Percentiles rank a stretch among this genome's conserved stretches.
These are phyloP conservation scores for Belgica antarctica DNA, from an alignment of 2,888 invertebrate species.

Conservation along the genomic window DNA sequence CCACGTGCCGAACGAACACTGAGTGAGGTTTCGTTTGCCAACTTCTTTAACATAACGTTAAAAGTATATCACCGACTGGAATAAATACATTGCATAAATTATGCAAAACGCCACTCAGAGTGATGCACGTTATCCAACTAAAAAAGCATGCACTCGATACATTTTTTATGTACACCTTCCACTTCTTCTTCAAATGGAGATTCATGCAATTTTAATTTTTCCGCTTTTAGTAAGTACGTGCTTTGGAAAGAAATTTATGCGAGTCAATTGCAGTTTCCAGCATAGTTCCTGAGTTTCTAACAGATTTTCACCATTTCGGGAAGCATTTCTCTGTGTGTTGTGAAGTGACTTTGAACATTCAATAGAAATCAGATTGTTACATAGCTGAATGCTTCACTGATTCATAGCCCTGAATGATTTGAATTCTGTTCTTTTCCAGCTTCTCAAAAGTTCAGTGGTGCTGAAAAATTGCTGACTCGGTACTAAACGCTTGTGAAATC, in stretches of 20 bases:
- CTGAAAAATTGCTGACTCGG: background rate
- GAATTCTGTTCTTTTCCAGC: background rate
- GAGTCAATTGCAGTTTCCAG: background rate
- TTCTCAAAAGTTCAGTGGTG: background rate
- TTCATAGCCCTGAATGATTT: background rate
- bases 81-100: slow-evolving; percentile 40
- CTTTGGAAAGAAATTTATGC: slow-evolving; percentile 25
- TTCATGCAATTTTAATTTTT: slow-evolving; percentile 41
- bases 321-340: background rate
- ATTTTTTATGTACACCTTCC: slow-evolving; percentile 2
- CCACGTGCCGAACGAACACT: slow-evolving; percentile 3
- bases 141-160: slow-evolving; percentile 18
- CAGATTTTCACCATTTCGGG: background rate
- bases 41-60: background rate
- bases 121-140: slow-evolving; percentile 31
- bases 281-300: background rate
- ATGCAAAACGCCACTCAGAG: slow-evolving; percentile 17
- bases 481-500: background rate
- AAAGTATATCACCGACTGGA: background rate
- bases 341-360: background rate
- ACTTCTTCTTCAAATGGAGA: slow-evolving; percentile 34
- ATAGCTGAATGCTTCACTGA: background rate
- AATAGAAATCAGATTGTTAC: slow-evolving; percentile 1
- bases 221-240: slow-evolving; percentile 21
- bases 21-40: background rate